Evolutionary conservation across 2,797 vertebrate genomes (phyloP).

Genomic region (Aldrovandia affinis): DNA sequence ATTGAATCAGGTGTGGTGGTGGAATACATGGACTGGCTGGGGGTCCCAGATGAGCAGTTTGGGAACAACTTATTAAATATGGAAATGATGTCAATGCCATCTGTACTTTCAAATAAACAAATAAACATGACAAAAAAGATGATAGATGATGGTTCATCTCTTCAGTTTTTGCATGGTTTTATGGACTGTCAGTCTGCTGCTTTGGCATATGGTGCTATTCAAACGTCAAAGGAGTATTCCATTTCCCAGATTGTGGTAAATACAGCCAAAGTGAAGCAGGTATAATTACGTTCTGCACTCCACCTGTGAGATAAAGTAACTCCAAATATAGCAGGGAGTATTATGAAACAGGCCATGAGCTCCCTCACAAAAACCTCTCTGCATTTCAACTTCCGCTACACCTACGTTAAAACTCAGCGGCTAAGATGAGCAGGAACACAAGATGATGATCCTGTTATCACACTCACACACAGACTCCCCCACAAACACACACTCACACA

Average conservation of each 20-base stretch:
- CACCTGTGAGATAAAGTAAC: not conserved
- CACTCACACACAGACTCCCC: not conserved
- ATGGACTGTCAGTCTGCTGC: not conserved
- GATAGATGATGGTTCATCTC: slow-evolving; percentile 19
- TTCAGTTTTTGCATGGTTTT: not conserved
- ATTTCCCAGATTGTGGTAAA: not conserved
- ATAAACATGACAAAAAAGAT: no score
- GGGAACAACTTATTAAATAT: no score
- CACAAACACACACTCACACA: not conserved
- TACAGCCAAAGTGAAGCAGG: not conserved
- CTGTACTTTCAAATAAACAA: no score
- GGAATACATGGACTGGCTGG: no score
- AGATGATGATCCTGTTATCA: slow-evolving; percentile 11
- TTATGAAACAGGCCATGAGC: slow-evolving; percentile 20
- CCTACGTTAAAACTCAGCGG: not conserved
- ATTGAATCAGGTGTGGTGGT: no score
- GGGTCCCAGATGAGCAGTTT: no score
- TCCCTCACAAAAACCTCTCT: slow-evolving; percentile 20
- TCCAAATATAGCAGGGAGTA: not conserved
- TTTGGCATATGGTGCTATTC: not conserved
- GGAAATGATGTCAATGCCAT: no score
- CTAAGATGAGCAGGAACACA: not conserved
- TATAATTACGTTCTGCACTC: slow-evolving; percentile 12
- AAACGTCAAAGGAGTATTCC: slow-evolving; percentile 1
- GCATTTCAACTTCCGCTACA: slow-evolving; percentile 25